Conservation (phyloP, 2,113 vertebrate genomes). For the Daboia siamensis region DNA sequence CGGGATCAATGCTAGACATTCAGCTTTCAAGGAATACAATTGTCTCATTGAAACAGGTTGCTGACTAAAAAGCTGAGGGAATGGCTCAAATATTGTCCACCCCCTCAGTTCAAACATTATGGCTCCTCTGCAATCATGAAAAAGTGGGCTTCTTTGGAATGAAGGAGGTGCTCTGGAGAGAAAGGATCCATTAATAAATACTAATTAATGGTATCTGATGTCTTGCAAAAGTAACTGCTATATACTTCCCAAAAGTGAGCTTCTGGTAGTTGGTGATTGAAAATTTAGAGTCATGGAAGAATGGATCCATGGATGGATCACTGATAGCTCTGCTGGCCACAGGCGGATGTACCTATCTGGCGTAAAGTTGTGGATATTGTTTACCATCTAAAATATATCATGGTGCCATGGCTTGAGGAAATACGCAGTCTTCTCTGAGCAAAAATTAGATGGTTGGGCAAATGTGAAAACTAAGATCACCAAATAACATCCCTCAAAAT, state of each 20-base stretch:
- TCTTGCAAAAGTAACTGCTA: neutral
- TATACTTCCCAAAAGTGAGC: neutral
- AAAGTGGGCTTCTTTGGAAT: neutral
- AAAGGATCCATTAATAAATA: neutral
- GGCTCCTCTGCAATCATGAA: neutral
- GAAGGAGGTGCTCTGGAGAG: neutral
- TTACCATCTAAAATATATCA: neutral
- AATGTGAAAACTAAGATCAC: neutral
- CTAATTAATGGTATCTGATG: neutral
- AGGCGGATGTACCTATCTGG: neutral
- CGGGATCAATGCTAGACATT: neutral
- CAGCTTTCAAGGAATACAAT: neutral
- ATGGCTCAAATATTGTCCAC: neutral
- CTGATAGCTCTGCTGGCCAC: neutral
- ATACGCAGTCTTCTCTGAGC: neutral
- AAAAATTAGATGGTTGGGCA: neutral
- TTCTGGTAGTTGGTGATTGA: neutral
- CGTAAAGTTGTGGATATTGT: neutral
- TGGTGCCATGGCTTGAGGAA: neutral
- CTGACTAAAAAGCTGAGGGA: neutral
- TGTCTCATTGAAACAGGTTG: neutral
- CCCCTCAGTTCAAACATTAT: neutral
- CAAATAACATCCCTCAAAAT: neutral
- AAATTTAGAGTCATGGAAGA: neutral
- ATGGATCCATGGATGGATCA: neutral